phyloP scores from a whole-genome alignment of 2,888 invertebrate genomes.

The Drosophila rubida region DNA sequence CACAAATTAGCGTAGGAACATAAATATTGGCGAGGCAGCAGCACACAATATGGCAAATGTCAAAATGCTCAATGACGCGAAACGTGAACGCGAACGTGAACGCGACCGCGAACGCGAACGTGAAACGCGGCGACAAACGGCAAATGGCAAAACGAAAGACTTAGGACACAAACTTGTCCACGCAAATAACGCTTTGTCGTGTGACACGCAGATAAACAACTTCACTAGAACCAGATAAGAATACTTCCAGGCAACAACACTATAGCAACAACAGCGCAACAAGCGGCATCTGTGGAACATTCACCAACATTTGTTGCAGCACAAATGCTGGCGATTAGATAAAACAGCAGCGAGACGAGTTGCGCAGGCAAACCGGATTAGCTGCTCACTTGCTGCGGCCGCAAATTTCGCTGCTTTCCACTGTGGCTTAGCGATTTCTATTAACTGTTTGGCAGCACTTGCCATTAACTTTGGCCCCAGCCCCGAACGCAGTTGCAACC shows the following conservation, averaged over 20 bases:
- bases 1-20: slow-evolving; percentile 52
- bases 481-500: slow-evolving; percentile 14
- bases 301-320: slow-evolving; percentile 61
- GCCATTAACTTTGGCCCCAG: slow-evolving; percentile 46
- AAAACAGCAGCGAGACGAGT: slow-evolving; percentile 27
- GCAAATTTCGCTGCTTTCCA: slow-evolving; percentile 38
- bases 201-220: slow-evolving; percentile 60
- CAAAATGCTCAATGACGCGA: slow-evolving; percentile 50
- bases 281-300: slow-evolving; percentile 24
- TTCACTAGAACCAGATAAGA: slow-evolving; percentile 57
- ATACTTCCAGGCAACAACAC: slow-evolving; percentile 22
- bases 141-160: slow-evolving; percentile 77
- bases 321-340: slow-evolving; percentile 61
- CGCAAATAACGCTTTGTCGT: slow-evolving; percentile 58
- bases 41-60: slow-evolving; percentile 47
- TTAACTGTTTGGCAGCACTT: slow-evolving; percentile 30
- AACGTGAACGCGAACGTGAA: slow-evolving; percentile 4
- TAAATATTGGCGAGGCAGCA: slow-evolving; percentile 45
- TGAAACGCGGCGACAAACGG: slow-evolving; percentile 50
- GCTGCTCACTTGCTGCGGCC: slow-evolving; percentile 11
- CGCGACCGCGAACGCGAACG: slow-evolving; percentile 2
- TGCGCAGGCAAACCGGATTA: slow-evolving; percentile 49
- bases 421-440: slow-evolving; percentile 37
- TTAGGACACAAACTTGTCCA: slow-evolving; percentile 78
- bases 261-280: slow-evolving; percentile 18